These are phyloP conservation scores for Varecia variegata DNA, from an alignment of 2,797 vertebrate species.

Conservation along the genomic window DNA sequence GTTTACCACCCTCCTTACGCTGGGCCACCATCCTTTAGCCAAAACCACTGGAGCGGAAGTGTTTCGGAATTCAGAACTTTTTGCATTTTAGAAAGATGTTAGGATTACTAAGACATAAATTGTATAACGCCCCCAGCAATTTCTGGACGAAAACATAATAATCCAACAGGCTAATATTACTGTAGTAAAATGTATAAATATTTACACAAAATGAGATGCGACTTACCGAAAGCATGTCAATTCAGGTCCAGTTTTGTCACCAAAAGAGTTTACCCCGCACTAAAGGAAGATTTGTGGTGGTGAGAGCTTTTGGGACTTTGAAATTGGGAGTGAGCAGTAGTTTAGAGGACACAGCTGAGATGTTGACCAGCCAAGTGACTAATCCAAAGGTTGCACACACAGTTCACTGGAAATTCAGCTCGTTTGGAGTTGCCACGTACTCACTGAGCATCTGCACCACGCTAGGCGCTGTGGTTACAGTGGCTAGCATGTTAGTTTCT, in stretches of 20 bases:
- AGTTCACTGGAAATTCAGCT: neutral
- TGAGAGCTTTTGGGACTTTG: neutral
- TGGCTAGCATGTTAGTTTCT: neutral
- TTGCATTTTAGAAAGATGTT: slow-evolving; percentile 26
- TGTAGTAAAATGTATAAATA: slow-evolving; percentile 34
- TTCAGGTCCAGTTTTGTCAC: neutral
- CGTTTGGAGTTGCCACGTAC: fast-evolving
- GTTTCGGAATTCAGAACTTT: slow-evolving; percentile 18
- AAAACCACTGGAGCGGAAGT: neutral
- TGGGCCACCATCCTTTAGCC: neutral
- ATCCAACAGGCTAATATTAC: neutral
- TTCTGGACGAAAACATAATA: neutral
- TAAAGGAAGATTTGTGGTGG: neutral
- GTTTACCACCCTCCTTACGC: neutral
- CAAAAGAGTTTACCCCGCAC: neutral
- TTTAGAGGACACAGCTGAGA: neutral
- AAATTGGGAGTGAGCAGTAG: neutral
- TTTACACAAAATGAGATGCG: slow-evolving; percentile 9
- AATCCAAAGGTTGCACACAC: neutral
- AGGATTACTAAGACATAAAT: neutral
- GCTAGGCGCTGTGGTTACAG: neutral
- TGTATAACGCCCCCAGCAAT: neutral
- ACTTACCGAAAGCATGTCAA: neutral
- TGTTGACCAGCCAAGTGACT: neutral
- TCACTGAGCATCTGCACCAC: neutral